Conservation (phyloP, 2,888 invertebrate genomes). For the Sinhomidia bicolor region DNA sequence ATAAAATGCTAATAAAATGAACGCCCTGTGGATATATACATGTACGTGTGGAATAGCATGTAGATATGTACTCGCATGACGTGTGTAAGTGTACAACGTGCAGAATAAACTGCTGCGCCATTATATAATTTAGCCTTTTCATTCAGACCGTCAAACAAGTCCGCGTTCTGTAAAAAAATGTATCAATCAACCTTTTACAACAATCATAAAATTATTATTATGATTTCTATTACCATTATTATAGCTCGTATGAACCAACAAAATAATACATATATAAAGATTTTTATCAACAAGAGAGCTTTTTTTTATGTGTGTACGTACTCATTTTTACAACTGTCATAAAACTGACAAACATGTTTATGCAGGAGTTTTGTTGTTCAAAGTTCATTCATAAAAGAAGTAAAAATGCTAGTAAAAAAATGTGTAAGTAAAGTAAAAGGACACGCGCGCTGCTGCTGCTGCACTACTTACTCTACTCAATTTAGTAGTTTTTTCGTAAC, state of each 20-base stretch:
- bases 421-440: neutral
- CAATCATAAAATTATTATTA: constrained; percentile 68
- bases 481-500: too few species aligned
- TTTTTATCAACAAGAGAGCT: constrained; percentile 49
- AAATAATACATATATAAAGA: too few species aligned
- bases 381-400: neutral
- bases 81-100: neutral
- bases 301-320: constrained; percentile 49
- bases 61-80: neutral
- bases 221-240: neutral
- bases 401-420: neutral
- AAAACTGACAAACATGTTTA: constrained; percentile 43
- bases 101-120: constrained; percentile 3
- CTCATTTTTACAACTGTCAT: constrained; percentile 50
- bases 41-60: neutral
- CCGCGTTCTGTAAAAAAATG: constrained; percentile 42
- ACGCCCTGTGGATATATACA: constrained; percentile 59
- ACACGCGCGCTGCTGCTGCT: too few species aligned
- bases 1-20: constrained; percentile 64
- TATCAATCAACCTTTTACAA: constrained; percentile 68
- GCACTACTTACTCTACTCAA: too few species aligned
- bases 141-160: constrained; percentile 40
- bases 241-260: constrained; percentile 35
- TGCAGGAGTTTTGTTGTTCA: neutral
- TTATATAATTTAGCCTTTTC: neutral